Conservation (phyloP, 2,888 invertebrate genomes). For the Strigamia crassipes region DNA sequence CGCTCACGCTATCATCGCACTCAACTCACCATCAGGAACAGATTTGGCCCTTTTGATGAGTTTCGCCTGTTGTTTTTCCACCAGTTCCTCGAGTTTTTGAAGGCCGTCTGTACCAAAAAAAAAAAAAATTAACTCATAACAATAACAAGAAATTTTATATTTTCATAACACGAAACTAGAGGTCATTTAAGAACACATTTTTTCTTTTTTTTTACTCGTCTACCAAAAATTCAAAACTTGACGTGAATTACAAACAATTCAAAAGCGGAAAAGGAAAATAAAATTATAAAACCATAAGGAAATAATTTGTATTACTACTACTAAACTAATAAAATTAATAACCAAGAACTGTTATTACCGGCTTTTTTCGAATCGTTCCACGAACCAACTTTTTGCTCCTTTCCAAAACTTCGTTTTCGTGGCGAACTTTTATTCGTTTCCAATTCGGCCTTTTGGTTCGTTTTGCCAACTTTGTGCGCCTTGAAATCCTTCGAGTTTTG, state of each 20-base stretch:
- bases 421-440: neutral
- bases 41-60: constrained; percentile 8
- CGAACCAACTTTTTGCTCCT: neutral
- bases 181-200: neutral
- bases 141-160: neutral
- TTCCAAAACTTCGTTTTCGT: neutral
- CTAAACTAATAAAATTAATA: neutral
- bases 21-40: neutral
- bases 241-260: neutral
- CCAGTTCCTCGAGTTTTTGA: constrained; percentile 2
- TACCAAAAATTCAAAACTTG: neutral
- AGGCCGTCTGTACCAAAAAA: constrained; percentile 20
- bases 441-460: neutral
- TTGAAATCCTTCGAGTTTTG: neutral
- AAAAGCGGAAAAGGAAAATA: neutral
- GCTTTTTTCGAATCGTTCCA: neutral
- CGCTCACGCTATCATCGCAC: neutral
- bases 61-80: constrained; percentile 22
- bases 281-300: neutral
- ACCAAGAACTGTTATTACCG: neutral
- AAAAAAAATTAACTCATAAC: neutral
- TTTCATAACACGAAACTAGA: neutral
- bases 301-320: neutral
- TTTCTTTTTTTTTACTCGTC: neutral
- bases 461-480: neutral